Evolutionary conservation across 2,888 invertebrate species (phyloP), one percentile per base, ranked within the genome.

Genomic region (Omphaloscelis lunosa): DNA sequence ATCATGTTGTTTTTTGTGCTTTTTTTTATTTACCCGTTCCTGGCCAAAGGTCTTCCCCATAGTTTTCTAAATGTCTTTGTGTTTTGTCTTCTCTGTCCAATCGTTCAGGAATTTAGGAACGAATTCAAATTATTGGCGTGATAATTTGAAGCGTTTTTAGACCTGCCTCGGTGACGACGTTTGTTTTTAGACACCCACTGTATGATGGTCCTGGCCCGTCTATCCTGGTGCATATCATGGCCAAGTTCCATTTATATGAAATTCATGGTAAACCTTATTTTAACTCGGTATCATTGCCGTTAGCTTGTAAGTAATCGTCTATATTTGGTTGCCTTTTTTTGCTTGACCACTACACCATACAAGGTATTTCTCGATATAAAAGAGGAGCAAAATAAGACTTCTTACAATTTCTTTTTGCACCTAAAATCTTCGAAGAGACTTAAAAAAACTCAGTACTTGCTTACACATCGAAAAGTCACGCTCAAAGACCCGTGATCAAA

Each of bases 401-500:
- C 17, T 11, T 17, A 65, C 17, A 41, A 65, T 27, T 39, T 4
- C 29, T 48, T 17, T 17, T 4, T 45, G 11, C 45, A 69, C 20
- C 12, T 45, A 17, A 34, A 48, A 20, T 3, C 1, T 3, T 11
- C 15, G 1, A 39, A 51, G 3, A 27, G 27, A 23, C 23, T 39
- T 1, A 27, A 0, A 48, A 9, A 70, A 51, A 39, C 23, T 6
- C 48, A 17, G 23, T 53, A n/a, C 11, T 56, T 56, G 23, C 12
- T 12, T 56, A 56, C 7, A 12, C 11, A 69, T 71, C 29, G 34
- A 80, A 59, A 63, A 45, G 15, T 11, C 51, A 70, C 41, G 59
- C 65, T 29, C 29, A 73, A 51, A 15, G 23, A 75, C 20, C 41
- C 34, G 11, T 34, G 27, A 80, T 71, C 27, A 79, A 67, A 84